Evolutionary conservation across 1,140 invertebrate species (phyloP).

Genomic region (Trichonephila clavata): DNA sequence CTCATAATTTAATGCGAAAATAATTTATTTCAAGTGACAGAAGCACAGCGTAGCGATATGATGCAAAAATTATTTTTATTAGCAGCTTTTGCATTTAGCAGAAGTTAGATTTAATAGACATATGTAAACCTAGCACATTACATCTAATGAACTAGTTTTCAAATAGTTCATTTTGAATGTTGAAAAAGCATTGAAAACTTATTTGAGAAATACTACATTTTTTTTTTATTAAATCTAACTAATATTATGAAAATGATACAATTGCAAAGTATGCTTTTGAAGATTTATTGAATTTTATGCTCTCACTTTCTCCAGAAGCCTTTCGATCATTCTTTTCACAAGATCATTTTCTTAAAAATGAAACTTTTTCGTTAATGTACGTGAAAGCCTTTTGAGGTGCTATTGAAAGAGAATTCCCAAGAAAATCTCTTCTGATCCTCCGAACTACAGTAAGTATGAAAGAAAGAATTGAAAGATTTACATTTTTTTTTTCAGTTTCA

Average conservation of each 20-base stretch:
- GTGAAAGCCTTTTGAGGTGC: slow-evolving; percentile 27
- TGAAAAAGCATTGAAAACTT: no score
- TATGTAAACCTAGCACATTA: no score
- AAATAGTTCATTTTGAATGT: no score
- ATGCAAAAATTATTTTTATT: no score
- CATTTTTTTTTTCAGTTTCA: background rate
- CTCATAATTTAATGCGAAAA: no score
- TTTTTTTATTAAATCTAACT: no score
- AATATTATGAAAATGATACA: background rate
- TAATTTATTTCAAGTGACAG: no score
- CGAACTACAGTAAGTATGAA: background rate
- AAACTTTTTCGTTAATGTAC: slow-evolving; percentile 37
- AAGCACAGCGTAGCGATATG: no score
- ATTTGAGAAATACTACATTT: no score
- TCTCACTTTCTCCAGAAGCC: background rate
- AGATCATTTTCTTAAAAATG: slow-evolving; percentile 16
- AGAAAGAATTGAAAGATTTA: background rate
- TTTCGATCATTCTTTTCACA: slow-evolving; percentile 24
- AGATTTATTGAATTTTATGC: background rate
- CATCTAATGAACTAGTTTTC: no score
- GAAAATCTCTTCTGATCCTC: slow-evolving; percentile 33
- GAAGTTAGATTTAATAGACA: no score
- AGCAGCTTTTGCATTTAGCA: no score
- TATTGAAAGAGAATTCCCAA: background rate
- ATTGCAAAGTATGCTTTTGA: background rate